phyloP scores from a whole-genome alignment of 2,797 vertebrate genomes.

The Crax fasciolata region DNA sequence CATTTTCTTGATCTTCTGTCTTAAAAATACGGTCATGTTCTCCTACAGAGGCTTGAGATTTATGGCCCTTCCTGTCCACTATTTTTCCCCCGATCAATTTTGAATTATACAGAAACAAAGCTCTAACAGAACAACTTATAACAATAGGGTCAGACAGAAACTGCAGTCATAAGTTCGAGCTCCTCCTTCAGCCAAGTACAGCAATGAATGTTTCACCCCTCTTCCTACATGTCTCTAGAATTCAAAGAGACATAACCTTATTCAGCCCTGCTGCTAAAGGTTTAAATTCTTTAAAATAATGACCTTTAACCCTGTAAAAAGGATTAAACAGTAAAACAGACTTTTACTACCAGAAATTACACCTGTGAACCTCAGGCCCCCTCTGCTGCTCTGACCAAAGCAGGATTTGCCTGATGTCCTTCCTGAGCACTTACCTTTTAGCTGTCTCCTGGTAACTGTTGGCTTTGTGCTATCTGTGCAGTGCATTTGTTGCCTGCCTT shows the following conservation, averaged over 20 bases:
- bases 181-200: not conserved
- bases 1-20: not conserved
- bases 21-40: not conserved
- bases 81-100: not conserved
- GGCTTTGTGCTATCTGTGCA: not conserved
- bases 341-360: not conserved
- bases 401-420: not conserved
- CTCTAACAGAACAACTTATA: not conserved
- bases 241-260: not conserved
- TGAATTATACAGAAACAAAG: slow-evolving; percentile 8
- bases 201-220: not conserved
- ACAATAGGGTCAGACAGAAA: not conserved
- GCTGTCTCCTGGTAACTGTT: not conserved
- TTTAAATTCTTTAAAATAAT: slow-evolving; percentile 5
- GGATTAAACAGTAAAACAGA: not conserved
- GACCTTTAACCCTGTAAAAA: not conserved
- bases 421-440: not conserved
- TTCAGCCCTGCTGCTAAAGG: not conserved
- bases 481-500: not conserved
- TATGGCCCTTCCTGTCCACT: not conserved
- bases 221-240: not conserved
- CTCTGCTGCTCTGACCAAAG: not conserved
- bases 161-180: not conserved
- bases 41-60: slow-evolving; percentile 21
- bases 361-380: not conserved